Conservation (phyloP, 37 sponge, comb jelly and placozoan genomes). For the Axinella damicornis region DNA sequence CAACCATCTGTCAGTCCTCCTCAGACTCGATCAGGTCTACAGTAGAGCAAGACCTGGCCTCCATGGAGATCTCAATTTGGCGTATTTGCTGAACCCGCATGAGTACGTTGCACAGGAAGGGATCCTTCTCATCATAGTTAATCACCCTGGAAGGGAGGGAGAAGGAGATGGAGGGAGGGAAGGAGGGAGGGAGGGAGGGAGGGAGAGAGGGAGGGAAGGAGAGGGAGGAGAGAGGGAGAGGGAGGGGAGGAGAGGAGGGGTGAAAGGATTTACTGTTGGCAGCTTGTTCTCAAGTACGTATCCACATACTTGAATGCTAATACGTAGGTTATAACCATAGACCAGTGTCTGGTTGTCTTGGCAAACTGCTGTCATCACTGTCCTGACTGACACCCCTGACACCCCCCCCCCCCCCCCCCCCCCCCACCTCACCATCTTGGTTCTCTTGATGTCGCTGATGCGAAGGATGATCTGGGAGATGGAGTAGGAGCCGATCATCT, state of each 20-base stretch:
- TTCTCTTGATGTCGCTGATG: slow-evolving; percentile 84
- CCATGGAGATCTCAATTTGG: slow-evolving; percentile 80
- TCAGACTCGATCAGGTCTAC: slow-evolving; percentile 93
- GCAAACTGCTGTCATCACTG: too few relatives aligned
- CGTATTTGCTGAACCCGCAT: slow-evolving; percentile 95
- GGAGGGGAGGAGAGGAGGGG: too few relatives aligned
- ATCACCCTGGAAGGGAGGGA: slow-evolving; percentile 63
- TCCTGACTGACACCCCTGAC: too few relatives aligned
- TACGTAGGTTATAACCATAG: too few relatives aligned
- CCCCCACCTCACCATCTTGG: slow-evolving; percentile 81
- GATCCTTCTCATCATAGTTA: slow-evolving; percentile 97
- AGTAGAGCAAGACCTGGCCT: slow-evolving; percentile 75
- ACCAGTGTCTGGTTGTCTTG: too few relatives aligned
- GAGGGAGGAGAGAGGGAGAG: neutral
- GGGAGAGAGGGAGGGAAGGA: neutral
- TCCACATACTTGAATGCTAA: too few relatives aligned
- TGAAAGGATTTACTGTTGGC: too few relatives aligned
- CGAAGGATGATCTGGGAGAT: slow-evolving; percentile 73
- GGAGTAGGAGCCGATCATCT: slow-evolving; percentile 73
- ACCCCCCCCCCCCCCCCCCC: too few relatives aligned
- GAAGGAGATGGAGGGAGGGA: too few relatives aligned
- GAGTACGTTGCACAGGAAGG: slow-evolving; percentile 94
- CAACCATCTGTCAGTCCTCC: slow-evolving; percentile 88
- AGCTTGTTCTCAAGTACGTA: too few relatives aligned
- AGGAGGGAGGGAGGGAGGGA: neutral